Evolutionary conservation across 1,140 invertebrate genomes (phyloP).

Genomic region (Plectrocnemia conspersa): DNA sequence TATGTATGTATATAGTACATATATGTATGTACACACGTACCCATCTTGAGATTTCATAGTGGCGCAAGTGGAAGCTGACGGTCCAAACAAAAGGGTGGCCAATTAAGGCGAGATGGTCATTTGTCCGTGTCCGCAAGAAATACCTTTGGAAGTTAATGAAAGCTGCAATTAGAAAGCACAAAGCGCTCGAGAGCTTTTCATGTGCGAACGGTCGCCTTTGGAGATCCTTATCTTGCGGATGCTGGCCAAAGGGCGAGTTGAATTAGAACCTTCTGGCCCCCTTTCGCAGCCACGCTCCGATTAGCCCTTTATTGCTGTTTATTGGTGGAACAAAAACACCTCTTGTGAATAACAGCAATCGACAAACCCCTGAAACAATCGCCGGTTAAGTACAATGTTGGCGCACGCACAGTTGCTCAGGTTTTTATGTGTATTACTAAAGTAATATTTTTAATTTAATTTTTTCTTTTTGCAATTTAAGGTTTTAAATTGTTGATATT

Average conservation of each 20-base stretch:
- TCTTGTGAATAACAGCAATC: slow-evolving; percentile 5
- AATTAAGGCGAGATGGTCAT: slow-evolving; percentile 3
- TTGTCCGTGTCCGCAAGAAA: slow-evolving; percentile 6
- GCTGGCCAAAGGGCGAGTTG: slow-evolving; percentile 18
- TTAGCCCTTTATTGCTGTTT: slow-evolving; percentile 25
- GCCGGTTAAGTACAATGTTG: background rate
- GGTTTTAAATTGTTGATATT: too few relatives aligned
- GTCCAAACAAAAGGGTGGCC: background rate
- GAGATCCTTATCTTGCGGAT: slow-evolving; percentile 23
- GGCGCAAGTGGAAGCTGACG: background rate
- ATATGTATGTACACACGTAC: background rate
- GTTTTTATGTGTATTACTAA: too few relatives aligned
- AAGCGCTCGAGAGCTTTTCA: slow-evolving; percentile 17
- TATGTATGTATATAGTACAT: slow-evolving; percentile 2
- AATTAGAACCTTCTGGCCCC: slow-evolving; percentile 11
- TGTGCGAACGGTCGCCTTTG: slow-evolving; percentile 14
- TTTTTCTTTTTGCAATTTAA: too few relatives aligned
- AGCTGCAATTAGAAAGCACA: slow-evolving; percentile 25
- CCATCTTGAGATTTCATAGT: too few relatives aligned
- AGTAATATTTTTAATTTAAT: too few relatives aligned
- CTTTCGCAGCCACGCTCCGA: slow-evolving; percentile 8
- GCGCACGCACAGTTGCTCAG: background rate
- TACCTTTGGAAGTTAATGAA: slow-evolving; percentile 16
- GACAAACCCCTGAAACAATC: background rate
- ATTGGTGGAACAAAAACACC: slow-evolving; percentile 12